Conservation (phyloP, 2,797 vertebrate genomes). For the Holocentrus rufus region DNA sequence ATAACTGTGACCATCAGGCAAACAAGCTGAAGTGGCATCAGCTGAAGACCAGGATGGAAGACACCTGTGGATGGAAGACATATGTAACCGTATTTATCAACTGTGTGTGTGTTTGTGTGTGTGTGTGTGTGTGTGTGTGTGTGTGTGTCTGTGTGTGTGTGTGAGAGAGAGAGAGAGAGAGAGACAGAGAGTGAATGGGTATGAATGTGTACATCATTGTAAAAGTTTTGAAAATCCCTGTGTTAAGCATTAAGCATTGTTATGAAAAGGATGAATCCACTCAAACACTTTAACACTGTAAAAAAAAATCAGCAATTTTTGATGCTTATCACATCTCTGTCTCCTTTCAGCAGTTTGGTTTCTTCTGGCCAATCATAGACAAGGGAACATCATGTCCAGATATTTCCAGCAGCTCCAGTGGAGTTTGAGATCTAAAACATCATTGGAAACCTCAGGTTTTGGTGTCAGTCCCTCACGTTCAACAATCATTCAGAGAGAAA, state of each 20-base stretch:
- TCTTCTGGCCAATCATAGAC: not conserved
- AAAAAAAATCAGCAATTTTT: not conserved
- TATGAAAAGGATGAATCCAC: constrained; percentile 6
- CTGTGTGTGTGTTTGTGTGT: constrained; percentile 10
- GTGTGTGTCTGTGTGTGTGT: not conserved
- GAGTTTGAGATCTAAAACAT: too few species aligned
- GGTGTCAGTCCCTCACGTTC: too few species aligned
- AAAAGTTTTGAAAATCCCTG: constrained; percentile 4
- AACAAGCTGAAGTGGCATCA: constrained; percentile 13
- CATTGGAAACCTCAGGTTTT: too few species aligned
- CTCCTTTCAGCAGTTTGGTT: not conserved
- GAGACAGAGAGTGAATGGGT: not conserved
- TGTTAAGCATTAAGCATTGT: constrained; percentile 21
- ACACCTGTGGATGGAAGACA: constrained; percentile 35
- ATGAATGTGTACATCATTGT: not conserved
- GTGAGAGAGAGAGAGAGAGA: not conserved
- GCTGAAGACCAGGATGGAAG: constrained; percentile 47
- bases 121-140: constrained; percentile 1
- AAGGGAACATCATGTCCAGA: too few species aligned
- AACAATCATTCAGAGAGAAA: too few species aligned
- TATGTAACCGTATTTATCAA: constrained; percentile 32
- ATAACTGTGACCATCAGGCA: not conserved
- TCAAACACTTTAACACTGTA: not conserved
- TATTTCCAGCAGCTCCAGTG: too few species aligned
- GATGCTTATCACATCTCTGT: not conserved